Evolutionary conservation across 2,113 vertebrate species (phyloP).

Genomic region (Periophthalmodon schlosseri): DNA sequence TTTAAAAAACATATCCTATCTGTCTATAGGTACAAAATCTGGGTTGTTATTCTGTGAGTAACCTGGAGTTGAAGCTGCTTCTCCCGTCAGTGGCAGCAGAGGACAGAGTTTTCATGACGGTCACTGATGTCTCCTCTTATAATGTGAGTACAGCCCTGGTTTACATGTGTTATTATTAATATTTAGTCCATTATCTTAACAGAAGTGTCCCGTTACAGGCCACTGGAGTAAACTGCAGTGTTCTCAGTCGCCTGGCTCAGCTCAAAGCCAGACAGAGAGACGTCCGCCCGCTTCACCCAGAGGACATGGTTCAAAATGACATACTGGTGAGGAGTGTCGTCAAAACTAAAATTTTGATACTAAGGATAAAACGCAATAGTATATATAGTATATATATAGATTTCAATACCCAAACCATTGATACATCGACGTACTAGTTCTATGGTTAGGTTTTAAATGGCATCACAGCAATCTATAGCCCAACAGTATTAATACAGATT

Average conservation of each 20-base stretch:
- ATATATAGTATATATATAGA: too few relatives aligned
- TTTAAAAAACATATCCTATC: neutral
- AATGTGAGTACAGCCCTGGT: slow-evolving; percentile 80
- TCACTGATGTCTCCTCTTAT: slow-evolving; percentile 79
- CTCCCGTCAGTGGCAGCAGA: slow-evolving; percentile 84
- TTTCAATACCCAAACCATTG: too few relatives aligned
- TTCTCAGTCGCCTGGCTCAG: slow-evolving; percentile 67
- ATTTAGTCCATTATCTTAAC: slow-evolving; percentile 11
- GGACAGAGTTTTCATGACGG: slow-evolving; percentile 79
- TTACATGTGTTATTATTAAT: neutral
- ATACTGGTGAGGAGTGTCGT: slow-evolving; percentile 77
- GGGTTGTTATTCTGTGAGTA: slow-evolving; percentile 82
- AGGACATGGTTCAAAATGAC: slow-evolving; percentile 80
- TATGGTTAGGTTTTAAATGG: too few relatives aligned
- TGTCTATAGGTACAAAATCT: slow-evolving; percentile 86
- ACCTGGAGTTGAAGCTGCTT: slow-evolving; percentile 79
- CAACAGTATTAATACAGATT: too few relatives aligned
- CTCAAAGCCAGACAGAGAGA: slow-evolving; percentile 69
- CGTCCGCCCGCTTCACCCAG: slow-evolving; percentile 76
- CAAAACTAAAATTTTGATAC: neutral
- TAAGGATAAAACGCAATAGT: neutral
- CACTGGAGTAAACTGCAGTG: slow-evolving; percentile 79
- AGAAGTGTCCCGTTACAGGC: slow-evolving; percentile 62
- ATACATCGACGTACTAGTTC: too few relatives aligned
- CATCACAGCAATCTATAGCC: too few relatives aligned